phyloP scores from a whole-genome alignment of 2,888 invertebrate genomes.

The Pristionchus maxplancki region DNA sequence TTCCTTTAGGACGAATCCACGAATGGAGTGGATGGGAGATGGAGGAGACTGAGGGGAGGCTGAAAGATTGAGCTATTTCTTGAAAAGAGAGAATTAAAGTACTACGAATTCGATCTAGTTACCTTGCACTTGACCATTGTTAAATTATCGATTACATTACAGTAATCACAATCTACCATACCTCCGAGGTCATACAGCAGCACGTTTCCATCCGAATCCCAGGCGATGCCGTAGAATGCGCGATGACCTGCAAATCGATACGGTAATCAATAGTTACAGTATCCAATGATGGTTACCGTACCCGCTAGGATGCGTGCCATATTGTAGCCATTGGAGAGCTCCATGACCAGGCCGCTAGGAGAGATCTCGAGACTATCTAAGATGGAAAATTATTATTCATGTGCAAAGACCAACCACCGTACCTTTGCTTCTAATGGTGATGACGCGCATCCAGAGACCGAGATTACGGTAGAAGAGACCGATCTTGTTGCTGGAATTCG shows the following conservation, averaged over 20 bases:
- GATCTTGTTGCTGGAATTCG: not conserved
- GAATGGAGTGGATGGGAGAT: not conserved
- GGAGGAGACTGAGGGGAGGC: not conserved
- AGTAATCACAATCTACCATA: too few species aligned
- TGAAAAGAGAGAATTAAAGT: too few species aligned
- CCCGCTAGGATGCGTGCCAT: constrained; percentile 14
- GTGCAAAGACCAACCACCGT: not conserved
- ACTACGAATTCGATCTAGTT: too few species aligned
- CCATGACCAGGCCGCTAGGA: not conserved
- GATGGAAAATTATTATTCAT: not conserved
- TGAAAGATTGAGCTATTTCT: too few species aligned
- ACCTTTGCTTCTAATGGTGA: constrained; percentile 13
- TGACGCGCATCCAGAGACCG: constrained; percentile 7
- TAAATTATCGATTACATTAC: too few species aligned
- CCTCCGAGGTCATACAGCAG: constrained; percentile 41
- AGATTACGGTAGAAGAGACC: constrained; percentile 18
- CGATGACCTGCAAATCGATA: not conserved
- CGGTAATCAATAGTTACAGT: not conserved
- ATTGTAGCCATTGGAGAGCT: constrained; percentile 15
- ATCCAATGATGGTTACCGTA: not conserved
- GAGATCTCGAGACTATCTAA: constrained; percentile 5
- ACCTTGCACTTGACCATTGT: too few species aligned
- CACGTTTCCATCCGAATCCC: constrained; percentile 31
- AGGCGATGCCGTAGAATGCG: not conserved
- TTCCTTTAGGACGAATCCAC: not conserved